Conservation (phyloP, 2,888 invertebrate species). For the Drosophila nr. medialis region DNA sequence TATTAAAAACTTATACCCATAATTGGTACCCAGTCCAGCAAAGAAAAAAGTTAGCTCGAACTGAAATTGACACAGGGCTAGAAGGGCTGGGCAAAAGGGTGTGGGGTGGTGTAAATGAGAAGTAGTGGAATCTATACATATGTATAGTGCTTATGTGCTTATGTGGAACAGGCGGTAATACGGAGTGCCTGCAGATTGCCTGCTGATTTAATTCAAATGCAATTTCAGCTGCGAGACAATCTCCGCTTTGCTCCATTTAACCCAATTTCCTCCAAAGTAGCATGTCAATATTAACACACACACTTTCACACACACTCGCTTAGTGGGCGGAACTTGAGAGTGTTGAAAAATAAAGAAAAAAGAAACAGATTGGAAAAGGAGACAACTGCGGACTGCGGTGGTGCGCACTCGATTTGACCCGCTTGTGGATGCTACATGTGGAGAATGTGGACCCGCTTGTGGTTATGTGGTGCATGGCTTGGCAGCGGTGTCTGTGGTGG, state of each 20-base stretch:
- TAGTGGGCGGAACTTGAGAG: constrained; percentile 35
- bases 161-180: constrained; percentile 16
- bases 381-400: constrained; percentile 48
- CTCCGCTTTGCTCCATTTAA: constrained; percentile 67
- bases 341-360: constrained; percentile 43
- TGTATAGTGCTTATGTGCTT: not conserved
- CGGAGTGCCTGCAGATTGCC: constrained; percentile 61
- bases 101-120: not conserved
- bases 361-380: not conserved
- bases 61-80: constrained; percentile 1
- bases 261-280: constrained; percentile 64
- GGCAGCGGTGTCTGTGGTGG: constrained; percentile 27
- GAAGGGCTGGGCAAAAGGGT: not conserved
- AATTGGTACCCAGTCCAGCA: constrained; percentile 47
- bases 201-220: constrained; percentile 68
- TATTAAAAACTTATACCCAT: constrained; percentile 61
- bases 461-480: constrained; percentile 6
- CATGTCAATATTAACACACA: constrained; percentile 63
- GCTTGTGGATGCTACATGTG: constrained; percentile 38
- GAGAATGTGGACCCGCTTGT: constrained; percentile 7
- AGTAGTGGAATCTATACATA: not conserved
- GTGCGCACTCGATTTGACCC: constrained; percentile 56
- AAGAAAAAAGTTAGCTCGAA: constrained; percentile 17
- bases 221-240: constrained; percentile 62
- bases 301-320: constrained; percentile 9